Percentiles rank a stretch among this genome's conserved stretches.
These are phyloP conservation scores for Myrmecophaga tridactyla DNA, from an alignment of 2,113 vertebrate species.

Conservation along the genomic window DNA sequence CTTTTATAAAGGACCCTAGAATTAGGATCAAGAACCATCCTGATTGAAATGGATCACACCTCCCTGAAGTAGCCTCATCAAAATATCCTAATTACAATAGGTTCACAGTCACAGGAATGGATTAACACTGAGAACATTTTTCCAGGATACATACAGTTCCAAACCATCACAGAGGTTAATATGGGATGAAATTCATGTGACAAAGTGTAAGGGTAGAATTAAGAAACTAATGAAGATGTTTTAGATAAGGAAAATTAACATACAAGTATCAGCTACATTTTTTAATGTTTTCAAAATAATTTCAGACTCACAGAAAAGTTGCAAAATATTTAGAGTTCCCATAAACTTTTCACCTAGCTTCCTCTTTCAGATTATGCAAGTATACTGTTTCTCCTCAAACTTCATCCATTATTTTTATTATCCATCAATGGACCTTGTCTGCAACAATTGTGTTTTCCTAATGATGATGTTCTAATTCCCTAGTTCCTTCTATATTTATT, in stretches of 20 bases:
- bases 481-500: neutral
- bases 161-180: neutral
- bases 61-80: too few species aligned
- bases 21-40: too few species aligned
- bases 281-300: neutral
- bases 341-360: neutral
- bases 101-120: too few species aligned
- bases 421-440: neutral
- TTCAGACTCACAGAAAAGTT: conserved; percentile 19
- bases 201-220: neutral
- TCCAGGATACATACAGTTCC: too few species aligned
- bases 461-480: neutral
- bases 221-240: neutral
- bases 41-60: too few species aligned
- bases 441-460: neutral
- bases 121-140: too few species aligned
- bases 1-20: too few species aligned
- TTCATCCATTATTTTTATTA: neutral
- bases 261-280: neutral
- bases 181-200: neutral
- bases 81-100: too few species aligned
- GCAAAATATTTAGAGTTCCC: neutral
- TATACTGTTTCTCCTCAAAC: neutral
- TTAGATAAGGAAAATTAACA: neutral
- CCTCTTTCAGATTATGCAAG: neutral